A percentile compares a stretch with the other conserved stretches of the same genome.
Evolutionary conservation across 2,888 invertebrate genomes (phyloP).

Genomic region (Tuta absoluta): DNA sequence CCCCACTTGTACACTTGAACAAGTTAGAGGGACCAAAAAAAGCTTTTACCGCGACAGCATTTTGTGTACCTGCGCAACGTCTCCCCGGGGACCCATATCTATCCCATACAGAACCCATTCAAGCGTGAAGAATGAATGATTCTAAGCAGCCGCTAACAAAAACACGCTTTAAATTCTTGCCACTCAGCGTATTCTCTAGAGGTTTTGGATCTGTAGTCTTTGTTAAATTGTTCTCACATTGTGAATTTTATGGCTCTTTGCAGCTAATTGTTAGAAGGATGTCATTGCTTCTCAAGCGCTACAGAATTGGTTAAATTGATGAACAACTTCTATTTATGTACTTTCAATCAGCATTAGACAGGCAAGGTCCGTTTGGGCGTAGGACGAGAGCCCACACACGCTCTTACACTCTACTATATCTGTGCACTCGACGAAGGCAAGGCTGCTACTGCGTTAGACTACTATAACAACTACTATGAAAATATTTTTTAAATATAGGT

Average conservation of each 20-base stretch:
- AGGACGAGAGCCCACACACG: slow-evolving; percentile 49
- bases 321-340: slow-evolving; percentile 9
- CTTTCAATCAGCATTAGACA: slow-evolving; percentile 33
- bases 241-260: background rate
- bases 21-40: slow-evolving; percentile 48
- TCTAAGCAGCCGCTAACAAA: slow-evolving; percentile 57
- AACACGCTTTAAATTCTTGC: slow-evolving; percentile 61
- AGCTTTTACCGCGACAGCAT: slow-evolving; percentile 47
- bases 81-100: slow-evolving; percentile 58
- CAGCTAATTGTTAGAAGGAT: slow-evolving; percentile 11
- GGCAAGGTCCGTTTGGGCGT: slow-evolving; percentile 42
- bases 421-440: slow-evolving; percentile 46
- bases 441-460: slow-evolving; percentile 42
- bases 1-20: slow-evolving; percentile 47
- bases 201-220: slow-evolving; percentile 34
- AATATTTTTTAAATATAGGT: too few relatives aligned
- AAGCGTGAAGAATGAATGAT: slow-evolving; percentile 70
- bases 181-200: slow-evolving; percentile 43
- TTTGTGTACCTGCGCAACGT: slow-evolving; percentile 64
- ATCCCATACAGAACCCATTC: slow-evolving; percentile 60
- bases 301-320: slow-evolving; percentile 20
- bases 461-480: background rate
- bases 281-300: slow-evolving; percentile 24
- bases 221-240: background rate
- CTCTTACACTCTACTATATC: too few relatives aligned